Evolutionary conservation across 2,888 invertebrate genomes (phyloP), one percentile per base, ranked within the genome.

Genomic region (Eudemis profundana): DNA sequence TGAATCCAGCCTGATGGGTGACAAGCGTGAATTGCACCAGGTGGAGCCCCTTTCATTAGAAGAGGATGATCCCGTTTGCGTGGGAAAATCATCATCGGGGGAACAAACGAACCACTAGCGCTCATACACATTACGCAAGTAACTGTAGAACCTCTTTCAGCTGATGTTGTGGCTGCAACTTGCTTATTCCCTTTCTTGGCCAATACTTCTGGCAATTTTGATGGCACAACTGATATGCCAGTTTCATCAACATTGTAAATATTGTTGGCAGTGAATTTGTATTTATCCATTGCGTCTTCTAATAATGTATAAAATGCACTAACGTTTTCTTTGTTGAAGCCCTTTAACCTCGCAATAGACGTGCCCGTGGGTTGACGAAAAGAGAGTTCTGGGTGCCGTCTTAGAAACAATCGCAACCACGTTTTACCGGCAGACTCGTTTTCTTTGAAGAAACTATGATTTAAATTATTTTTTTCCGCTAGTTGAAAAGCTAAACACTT

Each of bases 211-310:
- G 44, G 44, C 44, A 21, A 3, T 44, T 21, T 44, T 12, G 10
- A 12, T 4, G 44, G 44, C 21, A 44, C 44, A 19, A 21, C 21
- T 44, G 44, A 44, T 12, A 44, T 44, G 0, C 44, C 44, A 12
- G 21, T 44, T 4, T 44, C 44, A 44, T 44, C 44, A 4, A 44
- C 21, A 4, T 44, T 44, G 21, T 44, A 44, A 12, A 44, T 44
- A 3, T 21, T 19, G 21, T 44, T 19, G 3, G 44, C 12, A 44
- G 44, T 19, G 19, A 12, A 44, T 44, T 21, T 21, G 21, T 44
- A 4, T 21, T 44, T 44, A 4, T 44, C 44, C 44, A 44, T 19
- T 19, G 19, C 19, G 17, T 17, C 12, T 19, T 17, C 17, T 19
- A 44, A 19, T 8, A 19, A 10, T 8, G 2, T 44, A 44, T 44